These are phyloP conservation scores for Gasterosteus aculeatus DNA, from an alignment of 2,113 vertebrate genomes.

Conservation along the genomic window DNA sequence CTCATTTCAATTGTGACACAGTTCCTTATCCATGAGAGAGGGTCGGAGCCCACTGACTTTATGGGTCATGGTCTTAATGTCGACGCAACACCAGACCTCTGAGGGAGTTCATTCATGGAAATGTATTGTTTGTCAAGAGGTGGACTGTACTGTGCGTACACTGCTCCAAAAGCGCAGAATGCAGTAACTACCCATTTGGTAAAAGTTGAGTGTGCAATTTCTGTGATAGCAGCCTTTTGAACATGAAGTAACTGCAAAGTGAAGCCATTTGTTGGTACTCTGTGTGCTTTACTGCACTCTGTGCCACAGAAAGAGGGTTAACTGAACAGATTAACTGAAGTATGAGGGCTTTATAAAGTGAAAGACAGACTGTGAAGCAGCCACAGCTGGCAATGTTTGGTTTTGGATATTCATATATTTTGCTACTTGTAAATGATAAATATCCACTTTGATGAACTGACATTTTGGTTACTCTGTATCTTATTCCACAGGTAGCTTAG, in stretches of 20 bases:
- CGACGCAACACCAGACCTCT: slow-evolving; percentile 64
- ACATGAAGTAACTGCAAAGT: background rate
- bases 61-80: slow-evolving; percentile 74
- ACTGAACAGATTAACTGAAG: background rate
- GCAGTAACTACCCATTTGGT: background rate
- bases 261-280: background rate
- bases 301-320: background rate
- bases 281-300: background rate
- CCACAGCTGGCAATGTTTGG: background rate
- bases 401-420: background rate
- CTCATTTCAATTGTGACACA: slow-evolving; percentile 73
- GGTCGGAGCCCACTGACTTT: slow-evolving; percentile 51
- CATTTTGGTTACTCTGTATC: background rate
- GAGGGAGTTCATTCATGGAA: slow-evolving; percentile 53
- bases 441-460: background rate
- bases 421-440: background rate
- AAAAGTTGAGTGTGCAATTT: background rate
- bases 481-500: background rate
- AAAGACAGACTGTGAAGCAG: background rate
- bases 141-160: background rate
- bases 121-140: slow-evolving; percentile 52
- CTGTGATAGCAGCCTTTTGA: background rate
- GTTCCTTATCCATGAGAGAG: slow-evolving; percentile 78
- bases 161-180: slow-evolving; percentile 1
- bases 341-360: background rate